Evolutionary conservation across 2,113 vertebrate genomes (phyloP), one percentile per base, ranked within the genome.

Genomic region (Pterocles gutturalis): DNA sequence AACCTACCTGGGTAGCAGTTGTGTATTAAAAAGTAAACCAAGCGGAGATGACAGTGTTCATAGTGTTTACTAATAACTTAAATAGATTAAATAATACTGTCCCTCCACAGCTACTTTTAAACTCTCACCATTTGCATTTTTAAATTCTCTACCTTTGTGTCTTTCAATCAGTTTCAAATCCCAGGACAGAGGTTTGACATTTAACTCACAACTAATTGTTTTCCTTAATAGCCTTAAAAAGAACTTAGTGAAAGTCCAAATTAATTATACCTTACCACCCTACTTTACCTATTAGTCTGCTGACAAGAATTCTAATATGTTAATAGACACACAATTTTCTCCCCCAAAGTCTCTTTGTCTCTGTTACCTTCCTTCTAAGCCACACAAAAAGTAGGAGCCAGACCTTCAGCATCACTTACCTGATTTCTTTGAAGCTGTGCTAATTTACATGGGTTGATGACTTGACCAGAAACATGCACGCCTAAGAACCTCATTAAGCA

Each of bases 391-490:
- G 24, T 54, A 64, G 38, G 34, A 93, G 20, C 11, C 43, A 84
- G 69, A 67, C 69, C 64, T 90, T 81, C 51, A 62, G n/a, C 26
- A 82, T 81, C 43, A 34, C 22, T 82, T 66, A 25, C 77, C 18
- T 87, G 36, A 76, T 82, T 89, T 82, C 29, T 78, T 66, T 93
- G 65, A 92, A 87, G 48, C 57, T 93, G 61, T 92, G 70, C n/a
- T 85, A 84, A 72, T 81, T 92, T 87, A 45, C 24, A 43, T n/a
- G 28, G 10, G 28, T 34, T 89, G 45, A 87, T 69, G 38, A 82
- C 45, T 86, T 86, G 60, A 46, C 72, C 57, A 38, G 85, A 82
- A 87, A 54, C 10, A 14, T 33, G 25, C 7, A 38, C 57, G 14
- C 22, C 45, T 86, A 54, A 87, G 81, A 60, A 83, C 19, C 45